Percentiles rank a stretch among this genome's conserved stretches.
These are phyloP conservation scores for Cryptophagus acutangulus DNA, from an alignment of 2,888 invertebrate species.

Conservation along the genomic window DNA sequence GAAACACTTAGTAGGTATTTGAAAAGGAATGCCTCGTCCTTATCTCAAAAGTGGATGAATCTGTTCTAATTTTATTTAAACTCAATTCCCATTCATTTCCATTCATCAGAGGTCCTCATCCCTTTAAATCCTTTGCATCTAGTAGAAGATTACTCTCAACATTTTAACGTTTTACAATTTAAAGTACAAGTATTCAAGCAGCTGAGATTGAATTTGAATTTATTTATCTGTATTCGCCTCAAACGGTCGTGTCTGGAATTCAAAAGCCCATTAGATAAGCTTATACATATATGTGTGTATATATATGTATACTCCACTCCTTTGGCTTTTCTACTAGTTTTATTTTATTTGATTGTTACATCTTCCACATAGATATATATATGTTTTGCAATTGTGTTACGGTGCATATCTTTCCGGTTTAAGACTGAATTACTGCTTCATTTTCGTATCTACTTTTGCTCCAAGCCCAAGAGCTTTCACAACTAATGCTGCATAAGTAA, in stretches of 20 bases:
- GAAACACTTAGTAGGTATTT: background rate
- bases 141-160: slow-evolving; percentile 2
- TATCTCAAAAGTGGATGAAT: slow-evolving; percentile 15
- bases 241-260: slow-evolving; percentile 3
- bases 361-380: too few species aligned
- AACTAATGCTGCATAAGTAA: background rate
- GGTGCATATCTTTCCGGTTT: too few species aligned
- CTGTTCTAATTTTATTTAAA: slow-evolving; percentile 16
- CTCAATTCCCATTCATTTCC: slow-evolving; percentile 16
- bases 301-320: too few species aligned
- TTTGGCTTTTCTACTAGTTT: too few species aligned
- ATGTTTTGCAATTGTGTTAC: background rate
- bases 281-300: slow-evolving; percentile 2
- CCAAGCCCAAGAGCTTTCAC: too few species aligned
- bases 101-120: slow-evolving; percentile 11
- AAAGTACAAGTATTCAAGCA: slow-evolving; percentile 1
- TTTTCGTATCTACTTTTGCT: too few species aligned
- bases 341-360: slow-evolving; percentile 5
- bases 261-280: slow-evolving; percentile 8
- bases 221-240: slow-evolving; percentile 3
- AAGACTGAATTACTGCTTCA: background rate
- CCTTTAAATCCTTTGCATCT: slow-evolving; percentile 4
- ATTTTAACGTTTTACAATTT: slow-evolving; percentile 5
- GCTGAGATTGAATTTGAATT: slow-evolving; percentile 3
- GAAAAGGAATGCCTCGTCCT: slow-evolving; percentile 1